Base-by-base conservation (phyloP, 2,888 invertebrate genomes). In the Zaprionus bogoriensis region DNA sequence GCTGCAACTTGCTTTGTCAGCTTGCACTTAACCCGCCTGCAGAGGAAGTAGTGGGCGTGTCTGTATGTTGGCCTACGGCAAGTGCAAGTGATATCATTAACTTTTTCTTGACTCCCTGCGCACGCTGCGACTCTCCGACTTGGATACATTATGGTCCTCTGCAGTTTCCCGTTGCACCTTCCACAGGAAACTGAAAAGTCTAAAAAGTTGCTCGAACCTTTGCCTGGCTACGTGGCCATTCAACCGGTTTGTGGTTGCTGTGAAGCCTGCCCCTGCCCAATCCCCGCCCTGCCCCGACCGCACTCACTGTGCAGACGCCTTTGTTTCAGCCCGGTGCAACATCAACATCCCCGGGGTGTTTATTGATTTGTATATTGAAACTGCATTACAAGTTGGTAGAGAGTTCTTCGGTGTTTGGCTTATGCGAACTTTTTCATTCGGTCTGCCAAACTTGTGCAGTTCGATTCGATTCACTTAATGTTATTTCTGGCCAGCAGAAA, bases 351-450 rank as follows among this genome's bases (percentile, higher is more conserved):
- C 59, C 41, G 17, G 55, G 65, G 87, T 74, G 77, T 68, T 83
- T 87, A 82, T 82, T 82, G 82, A 82, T 82, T 82, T 82, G 87
- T 82, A 77, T 87, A 87, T 87, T 80, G 81, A 87, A 87, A 82
- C 71, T 87, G 80, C 84, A 87, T 82, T 82, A 80, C 87, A 63
- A 79, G 81, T 80, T 64, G 57, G 71, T 10, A 42, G 12, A 6
- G 63, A 69, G 65, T 76, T 67, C 63, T 78, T 69, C 51, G 55
- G 22, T 52, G 62, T 59, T n/a, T n/a, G 81, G 87, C 87, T 84
- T 77, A 87, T 77, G 84, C 60, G 20, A 61, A 87, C 58, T 75
- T 87, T 87, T 80, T 78, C 55, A 55, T 68, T 64, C 58, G 62
- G 65, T 58, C 64, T 54, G 62, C 44, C 28, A 48, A 73, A 69